phyloP scores from a whole-genome alignment of 2,113 vertebrate species.

The Laticauda colubrina region DNA sequence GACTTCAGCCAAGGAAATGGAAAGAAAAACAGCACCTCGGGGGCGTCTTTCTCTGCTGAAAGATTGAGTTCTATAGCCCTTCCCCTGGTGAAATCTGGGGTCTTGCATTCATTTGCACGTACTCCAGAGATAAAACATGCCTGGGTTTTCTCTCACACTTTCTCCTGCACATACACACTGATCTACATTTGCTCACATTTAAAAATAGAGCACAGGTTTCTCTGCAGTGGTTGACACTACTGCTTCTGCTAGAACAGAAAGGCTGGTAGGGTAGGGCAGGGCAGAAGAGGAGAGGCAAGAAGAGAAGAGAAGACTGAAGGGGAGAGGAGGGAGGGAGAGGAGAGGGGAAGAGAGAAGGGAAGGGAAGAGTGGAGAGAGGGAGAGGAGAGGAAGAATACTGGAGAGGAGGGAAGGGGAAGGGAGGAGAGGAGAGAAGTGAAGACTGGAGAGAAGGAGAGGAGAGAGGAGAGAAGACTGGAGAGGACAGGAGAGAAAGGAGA shows the following conservation, averaged over 20 bases:
- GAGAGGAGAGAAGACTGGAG: no score
- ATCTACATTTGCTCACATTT: background rate
- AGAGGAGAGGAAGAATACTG: no score
- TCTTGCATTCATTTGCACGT: background rate
- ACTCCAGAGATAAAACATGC: background rate
- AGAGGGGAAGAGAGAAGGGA: no score
- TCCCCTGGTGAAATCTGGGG: background rate
- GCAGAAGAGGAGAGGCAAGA: no score
- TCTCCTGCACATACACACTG: background rate
- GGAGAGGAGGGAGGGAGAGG: no score
- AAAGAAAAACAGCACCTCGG: background rate
- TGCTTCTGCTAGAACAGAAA: background rate
- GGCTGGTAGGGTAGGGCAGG: no score
- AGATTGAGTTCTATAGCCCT: fast-evolving
- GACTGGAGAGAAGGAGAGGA: no score
- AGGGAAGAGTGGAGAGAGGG: no score
- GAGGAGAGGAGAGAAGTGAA: no score
- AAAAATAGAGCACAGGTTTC: background rate
- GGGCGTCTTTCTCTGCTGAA: background rate
- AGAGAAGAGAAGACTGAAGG: no score
- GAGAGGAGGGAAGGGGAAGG: no score
- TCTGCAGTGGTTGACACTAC: background rate
- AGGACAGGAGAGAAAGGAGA: no score
- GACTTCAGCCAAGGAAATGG: background rate
- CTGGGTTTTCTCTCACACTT: background rate